Percentiles rank a stretch among this genome's conserved stretches.
These are phyloP conservation scores for Recurvirostra avosetta DNA, from an alignment of 2,113 vertebrate genomes.

Conservation along the genomic window DNA sequence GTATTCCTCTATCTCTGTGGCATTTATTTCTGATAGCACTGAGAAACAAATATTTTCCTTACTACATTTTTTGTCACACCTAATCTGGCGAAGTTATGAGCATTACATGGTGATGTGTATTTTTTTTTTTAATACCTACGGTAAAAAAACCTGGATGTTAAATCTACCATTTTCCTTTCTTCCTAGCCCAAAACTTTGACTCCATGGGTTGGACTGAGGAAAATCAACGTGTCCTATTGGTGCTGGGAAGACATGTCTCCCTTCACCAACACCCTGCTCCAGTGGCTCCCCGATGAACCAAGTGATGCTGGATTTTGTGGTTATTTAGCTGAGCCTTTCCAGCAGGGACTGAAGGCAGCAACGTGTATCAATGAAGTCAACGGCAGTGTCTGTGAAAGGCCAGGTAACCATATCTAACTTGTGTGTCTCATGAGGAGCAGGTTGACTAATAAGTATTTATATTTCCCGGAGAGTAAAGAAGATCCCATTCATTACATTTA, in stretches of 20 bases:
- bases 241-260: conserved; percentile 99
- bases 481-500: accelerated
- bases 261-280: conserved; percentile 90
- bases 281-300: conserved; percentile 90
- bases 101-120: not conserved
- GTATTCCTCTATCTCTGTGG: not conserved
- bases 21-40: not conserved
- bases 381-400: conserved; percentile 91
- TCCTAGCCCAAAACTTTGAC: conserved; percentile 85
- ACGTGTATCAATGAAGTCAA: conserved; percentile 89
- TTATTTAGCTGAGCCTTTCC: conserved; percentile 86
- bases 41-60: not conserved
- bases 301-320: conserved; percentile 95
- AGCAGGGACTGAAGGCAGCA: conserved; percentile 86
- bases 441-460: accelerated
- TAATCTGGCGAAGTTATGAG: too few relatives aligned
- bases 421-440: accelerated
- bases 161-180: not conserved
- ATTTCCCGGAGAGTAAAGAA: not conserved
- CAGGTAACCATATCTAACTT: conserved; percentile 68
- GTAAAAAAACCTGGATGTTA: not conserved
- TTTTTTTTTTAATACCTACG: not conserved
- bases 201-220: conserved; percentile 95
- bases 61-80: not conserved
- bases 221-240: conserved; percentile 97